Evolutionary conservation across 2,797 vertebrate species (phyloP).

Genomic region (Cossypha polioptera): DNA sequence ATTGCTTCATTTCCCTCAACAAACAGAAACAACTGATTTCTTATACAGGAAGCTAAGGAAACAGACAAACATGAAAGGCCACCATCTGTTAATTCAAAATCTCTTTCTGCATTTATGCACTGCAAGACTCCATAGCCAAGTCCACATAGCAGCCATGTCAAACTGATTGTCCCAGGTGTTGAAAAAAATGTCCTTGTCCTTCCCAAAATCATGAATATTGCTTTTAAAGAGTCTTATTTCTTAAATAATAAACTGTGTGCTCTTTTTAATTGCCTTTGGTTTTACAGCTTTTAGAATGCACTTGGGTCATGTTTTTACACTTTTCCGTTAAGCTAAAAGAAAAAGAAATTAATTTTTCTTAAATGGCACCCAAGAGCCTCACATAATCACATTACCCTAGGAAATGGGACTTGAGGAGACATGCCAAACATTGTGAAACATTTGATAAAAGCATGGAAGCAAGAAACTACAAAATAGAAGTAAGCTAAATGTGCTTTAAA

Average conservation of each 20-base stretch:
- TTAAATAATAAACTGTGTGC: not conserved
- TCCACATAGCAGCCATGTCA: not conserved
- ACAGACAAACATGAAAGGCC: not conserved
- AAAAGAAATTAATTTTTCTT: constrained; percentile 2
- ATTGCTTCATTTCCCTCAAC: not conserved
- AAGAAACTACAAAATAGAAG: not conserved
- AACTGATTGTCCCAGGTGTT: not conserved
- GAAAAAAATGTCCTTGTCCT: not conserved
- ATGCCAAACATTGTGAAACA: not conserved
- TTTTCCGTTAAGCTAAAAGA: not conserved
- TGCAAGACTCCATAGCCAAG: not conserved
- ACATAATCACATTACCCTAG: constrained; percentile 3
- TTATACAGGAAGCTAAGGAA: not conserved
- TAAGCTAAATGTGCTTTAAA: not conserved
- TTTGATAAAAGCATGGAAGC: not conserved
- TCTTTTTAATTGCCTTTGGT: not conserved
- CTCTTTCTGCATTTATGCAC: not conserved
- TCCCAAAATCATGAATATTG: not conserved
- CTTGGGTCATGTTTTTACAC: not conserved
- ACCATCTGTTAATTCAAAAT: not conserved
- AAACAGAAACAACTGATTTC: not conserved
- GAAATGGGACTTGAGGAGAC: constrained; percentile 3
- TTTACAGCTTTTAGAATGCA: not conserved
- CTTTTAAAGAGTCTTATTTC: not conserved
- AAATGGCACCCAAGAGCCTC: not conserved